Conservation (phyloP, 2,797 vertebrate species). For the Sciurus vulgaris region DNA sequence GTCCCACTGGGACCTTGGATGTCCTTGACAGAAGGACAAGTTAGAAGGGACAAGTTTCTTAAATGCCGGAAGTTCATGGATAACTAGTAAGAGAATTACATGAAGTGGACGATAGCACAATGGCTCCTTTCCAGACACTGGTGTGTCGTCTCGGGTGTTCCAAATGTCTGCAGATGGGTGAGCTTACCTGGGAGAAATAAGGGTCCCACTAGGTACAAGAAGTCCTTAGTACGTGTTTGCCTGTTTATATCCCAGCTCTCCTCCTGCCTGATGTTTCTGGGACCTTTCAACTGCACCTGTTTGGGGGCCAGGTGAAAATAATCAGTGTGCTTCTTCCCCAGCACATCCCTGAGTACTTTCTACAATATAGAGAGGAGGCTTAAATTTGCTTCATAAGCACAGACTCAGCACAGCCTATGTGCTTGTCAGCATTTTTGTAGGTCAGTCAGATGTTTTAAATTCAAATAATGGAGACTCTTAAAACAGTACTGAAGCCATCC, state of each 20-base stretch:
- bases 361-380: neutral
- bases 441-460: neutral
- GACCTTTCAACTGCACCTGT: neutral
- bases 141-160: neutral
- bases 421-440: neutral
- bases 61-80: too few species aligned
- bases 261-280: neutral
- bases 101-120: neutral
- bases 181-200: neutral
- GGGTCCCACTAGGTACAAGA: too few species aligned
- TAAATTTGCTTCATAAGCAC: neutral
- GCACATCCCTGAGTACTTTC: neutral
- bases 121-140: neutral
- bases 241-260: too few species aligned
- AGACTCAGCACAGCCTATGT: neutral
- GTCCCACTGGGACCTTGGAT: too few species aligned
- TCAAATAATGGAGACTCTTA: neutral
- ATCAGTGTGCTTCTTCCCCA: neutral
- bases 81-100: neutral
- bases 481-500: neutral
- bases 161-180: neutral
- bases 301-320: neutral
- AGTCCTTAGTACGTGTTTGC: neutral
- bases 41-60: neutral
- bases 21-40: neutral